Evolutionary conservation across 2,888 invertebrate species (phyloP).

Genomic region (Mayetiola destructor): DNA sequence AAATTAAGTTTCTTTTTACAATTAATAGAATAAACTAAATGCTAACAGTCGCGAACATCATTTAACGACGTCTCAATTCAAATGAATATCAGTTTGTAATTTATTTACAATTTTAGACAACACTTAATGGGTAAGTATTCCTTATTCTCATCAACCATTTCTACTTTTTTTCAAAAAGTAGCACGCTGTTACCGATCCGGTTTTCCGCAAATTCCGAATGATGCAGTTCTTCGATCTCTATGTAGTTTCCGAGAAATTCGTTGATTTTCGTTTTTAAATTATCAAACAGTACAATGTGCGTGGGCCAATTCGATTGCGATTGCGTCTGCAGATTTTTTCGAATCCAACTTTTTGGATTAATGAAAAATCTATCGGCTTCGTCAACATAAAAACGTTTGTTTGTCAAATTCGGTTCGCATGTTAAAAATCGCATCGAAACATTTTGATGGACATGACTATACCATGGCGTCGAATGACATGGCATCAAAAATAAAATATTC

Average conservation of each 20-base stretch:
- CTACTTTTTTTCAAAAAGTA: slow-evolving; percentile 31
- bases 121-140: no score
- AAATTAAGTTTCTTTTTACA: no score
- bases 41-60: background rate
- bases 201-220: slow-evolving; percentile 41
- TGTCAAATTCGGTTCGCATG: slow-evolving; percentile 69
- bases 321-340: slow-evolving; percentile 35
- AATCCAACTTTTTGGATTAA: slow-evolving; percentile 57
- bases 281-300: slow-evolving; percentile 61
- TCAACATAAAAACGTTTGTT: slow-evolving; percentile 35
- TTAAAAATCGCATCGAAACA: slow-evolving; percentile 60
- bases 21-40: background rate
- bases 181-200: slow-evolving; percentile 27
- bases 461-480: slow-evolving; percentile 85
- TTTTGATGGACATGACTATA: slow-evolving; percentile 73
- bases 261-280: slow-evolving; percentile 42
- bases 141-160: no score
- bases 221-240: slow-evolving; percentile 41
- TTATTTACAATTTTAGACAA: no score
- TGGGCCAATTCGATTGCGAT: slow-evolving; percentile 41
- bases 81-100: no score
- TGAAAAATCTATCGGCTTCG: slow-evolving; percentile 68
- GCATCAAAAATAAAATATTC: slow-evolving; percentile 67
- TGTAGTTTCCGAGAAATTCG: slow-evolving; percentile 39
- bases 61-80: no score